Percentiles rank a stretch among this genome's conserved stretches.
Evolutionary conservation across 2,888 invertebrate genomes (phyloP).

Genomic region (Busseola fusca): DNA sequence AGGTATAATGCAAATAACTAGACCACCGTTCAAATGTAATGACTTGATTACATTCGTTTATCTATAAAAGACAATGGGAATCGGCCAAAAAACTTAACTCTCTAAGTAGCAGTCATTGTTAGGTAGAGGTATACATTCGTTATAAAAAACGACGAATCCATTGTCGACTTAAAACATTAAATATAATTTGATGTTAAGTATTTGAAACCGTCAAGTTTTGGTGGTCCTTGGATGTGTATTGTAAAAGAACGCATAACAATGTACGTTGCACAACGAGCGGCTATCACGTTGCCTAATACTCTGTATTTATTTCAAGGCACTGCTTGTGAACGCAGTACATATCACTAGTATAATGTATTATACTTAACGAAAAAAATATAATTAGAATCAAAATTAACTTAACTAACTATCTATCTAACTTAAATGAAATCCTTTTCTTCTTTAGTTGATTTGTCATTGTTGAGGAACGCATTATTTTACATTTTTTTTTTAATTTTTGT

Average conservation of each 20-base stretch:
- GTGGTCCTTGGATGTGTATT: constrained; percentile 44
- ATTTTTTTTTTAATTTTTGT: background rate
- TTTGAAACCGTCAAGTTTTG: constrained; percentile 26
- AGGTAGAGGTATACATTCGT: background rate
- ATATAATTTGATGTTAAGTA: constrained; percentile 5
- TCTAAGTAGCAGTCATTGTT: background rate
- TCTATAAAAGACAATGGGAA: background rate
- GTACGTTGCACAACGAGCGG: constrained; percentile 40
- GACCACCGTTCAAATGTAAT: background rate
- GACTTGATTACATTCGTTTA: background rate
- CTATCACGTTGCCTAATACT: constrained; percentile 46
- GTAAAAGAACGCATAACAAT: constrained; percentile 51
- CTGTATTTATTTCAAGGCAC: constrained; percentile 43
- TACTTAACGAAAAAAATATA: background rate
- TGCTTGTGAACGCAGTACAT: constrained; percentile 28
- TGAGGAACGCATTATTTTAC: too few species aligned
- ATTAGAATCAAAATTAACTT: background rate
- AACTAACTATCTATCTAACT: too few species aligned
- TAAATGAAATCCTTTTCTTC: background rate
- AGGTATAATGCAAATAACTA: background rate
- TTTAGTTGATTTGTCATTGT: background rate
- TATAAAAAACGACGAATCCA: background rate
- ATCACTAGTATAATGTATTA: constrained; percentile 3
- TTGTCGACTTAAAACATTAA: constrained; percentile 10
- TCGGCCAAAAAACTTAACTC: background rate